phyloP scores from a whole-genome alignment of 2,888 invertebrate genomes.

The Anthrax anthrax region DNA sequence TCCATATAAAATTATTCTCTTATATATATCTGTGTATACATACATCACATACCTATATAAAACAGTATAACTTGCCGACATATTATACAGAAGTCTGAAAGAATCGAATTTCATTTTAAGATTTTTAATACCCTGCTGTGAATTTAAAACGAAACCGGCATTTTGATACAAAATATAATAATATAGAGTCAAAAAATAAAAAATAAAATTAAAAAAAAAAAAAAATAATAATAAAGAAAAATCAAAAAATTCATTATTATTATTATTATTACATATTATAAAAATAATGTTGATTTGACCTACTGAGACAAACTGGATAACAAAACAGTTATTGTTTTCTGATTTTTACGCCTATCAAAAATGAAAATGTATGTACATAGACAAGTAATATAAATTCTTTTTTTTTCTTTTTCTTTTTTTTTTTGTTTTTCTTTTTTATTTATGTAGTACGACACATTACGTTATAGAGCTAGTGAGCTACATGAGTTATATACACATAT shows the following conservation, averaged over 20 bases:
- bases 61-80: not conserved
- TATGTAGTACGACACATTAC: no score
- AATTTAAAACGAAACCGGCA: constrained; percentile 4
- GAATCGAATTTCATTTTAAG: not conserved
- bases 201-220: not conserved
- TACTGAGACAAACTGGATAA: not conserved
- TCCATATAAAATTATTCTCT: no score
- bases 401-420: no score
- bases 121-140: constrained; percentile 1
- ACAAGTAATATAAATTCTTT: no score
- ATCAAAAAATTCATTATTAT: no score
- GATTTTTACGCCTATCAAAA: not conserved
- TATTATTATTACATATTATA: no score
- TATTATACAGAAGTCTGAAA: not conserved
- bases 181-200: not conserved
- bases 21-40: no score
- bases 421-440: no score
- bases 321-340: not conserved
- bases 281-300: not conserved
- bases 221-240: no score
- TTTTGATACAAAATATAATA: not conserved
- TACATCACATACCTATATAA: not conserved
- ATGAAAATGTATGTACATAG: no score
- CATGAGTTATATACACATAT: no score
- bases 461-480: no score